Conservation (phyloP, 2,797 vertebrate genomes). For the Scarus forsteni region DNA sequence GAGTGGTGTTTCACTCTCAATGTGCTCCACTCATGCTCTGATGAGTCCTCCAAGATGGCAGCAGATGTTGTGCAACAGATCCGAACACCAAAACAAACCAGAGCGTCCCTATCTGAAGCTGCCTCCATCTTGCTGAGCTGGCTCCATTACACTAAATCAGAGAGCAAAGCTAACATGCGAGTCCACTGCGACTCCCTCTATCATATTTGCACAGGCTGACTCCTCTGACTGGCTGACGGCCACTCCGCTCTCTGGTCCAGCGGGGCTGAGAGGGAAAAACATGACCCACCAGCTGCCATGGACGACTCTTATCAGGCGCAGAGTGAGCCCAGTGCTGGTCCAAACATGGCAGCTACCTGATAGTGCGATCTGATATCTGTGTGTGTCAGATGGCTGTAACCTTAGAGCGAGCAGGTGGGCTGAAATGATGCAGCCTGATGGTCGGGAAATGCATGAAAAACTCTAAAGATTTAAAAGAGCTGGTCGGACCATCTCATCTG, state of each 20-base stretch:
- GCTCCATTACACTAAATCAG: conserved; percentile 36
- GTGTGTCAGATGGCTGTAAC: conserved; percentile 56
- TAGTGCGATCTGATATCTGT: conserved; percentile 67
- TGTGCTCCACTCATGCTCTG: neutral
- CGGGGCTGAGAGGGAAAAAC: conserved; percentile 51
- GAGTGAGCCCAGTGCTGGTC: conserved; percentile 56
- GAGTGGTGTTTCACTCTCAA: neutral
- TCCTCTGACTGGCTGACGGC: conserved; percentile 42
- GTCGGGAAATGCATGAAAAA: conserved; percentile 12
- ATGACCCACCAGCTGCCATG: conserved; percentile 58
- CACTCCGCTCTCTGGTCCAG: conserved; percentile 46
- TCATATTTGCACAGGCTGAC: conserved; percentile 59
- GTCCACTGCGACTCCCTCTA: conserved; percentile 50
- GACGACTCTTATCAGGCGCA: conserved; percentile 68
- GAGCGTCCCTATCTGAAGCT: conserved; percentile 27
- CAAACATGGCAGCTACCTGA: conserved; percentile 64
- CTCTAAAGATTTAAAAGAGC: neutral
- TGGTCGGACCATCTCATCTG: conserved; percentile 25
- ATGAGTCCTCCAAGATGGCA: conserved; percentile 15
- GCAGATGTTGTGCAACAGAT: conserved; percentile 1
- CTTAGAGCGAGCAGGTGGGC: conserved; percentile 50
- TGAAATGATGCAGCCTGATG: conserved; percentile 24
- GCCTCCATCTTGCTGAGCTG: conserved; percentile 13
- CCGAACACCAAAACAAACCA: conserved; percentile 10
- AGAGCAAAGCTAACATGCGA: conserved; percentile 50